These are phyloP conservation scores for Puma concolor DNA, from an alignment of 2,113 vertebrate genomes.

Conservation along the genomic window DNA sequence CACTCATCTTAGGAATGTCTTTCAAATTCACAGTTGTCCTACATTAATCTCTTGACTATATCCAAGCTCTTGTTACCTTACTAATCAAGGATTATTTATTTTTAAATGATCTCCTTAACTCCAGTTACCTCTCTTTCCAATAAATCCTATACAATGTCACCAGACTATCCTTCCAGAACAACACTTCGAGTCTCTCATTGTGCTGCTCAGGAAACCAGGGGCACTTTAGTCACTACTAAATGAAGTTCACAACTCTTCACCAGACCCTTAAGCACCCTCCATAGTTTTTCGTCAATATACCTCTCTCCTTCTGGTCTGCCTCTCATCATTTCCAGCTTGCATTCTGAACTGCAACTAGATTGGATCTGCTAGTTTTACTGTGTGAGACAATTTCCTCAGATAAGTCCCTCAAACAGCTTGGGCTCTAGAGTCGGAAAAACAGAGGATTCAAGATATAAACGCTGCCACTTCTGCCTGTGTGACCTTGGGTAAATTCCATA, in stretches of 20 bases:
- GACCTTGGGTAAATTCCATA: background rate
- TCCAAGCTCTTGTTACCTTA: background rate
- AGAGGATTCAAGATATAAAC: background rate
- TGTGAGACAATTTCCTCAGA: background rate
- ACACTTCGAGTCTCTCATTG: background rate
- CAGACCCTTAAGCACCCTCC: background rate
- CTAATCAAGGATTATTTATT: background rate
- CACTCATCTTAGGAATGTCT: background rate
- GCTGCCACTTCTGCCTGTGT: background rate
- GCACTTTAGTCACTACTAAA: background rate
- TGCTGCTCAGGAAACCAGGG: background rate
- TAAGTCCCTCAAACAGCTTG: background rate
- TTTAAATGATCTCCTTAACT: conserved; percentile 1
- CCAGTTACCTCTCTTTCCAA: background rate
- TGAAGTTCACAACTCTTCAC: background rate
- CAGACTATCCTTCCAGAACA: background rate
- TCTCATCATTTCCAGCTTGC: background rate
- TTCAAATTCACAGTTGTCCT: conserved; percentile 18
- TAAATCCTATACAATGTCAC: background rate
- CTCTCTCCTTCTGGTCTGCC: background rate
- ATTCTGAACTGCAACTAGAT: background rate
- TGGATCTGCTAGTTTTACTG: background rate
- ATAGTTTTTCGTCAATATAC: background rate
- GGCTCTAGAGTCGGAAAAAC: background rate
- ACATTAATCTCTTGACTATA: background rate